Evolutionary conservation across 2,113 vertebrate genomes (phyloP), one percentile per base, ranked within the genome.

Genomic region (Tinamus guttatus): DNA sequence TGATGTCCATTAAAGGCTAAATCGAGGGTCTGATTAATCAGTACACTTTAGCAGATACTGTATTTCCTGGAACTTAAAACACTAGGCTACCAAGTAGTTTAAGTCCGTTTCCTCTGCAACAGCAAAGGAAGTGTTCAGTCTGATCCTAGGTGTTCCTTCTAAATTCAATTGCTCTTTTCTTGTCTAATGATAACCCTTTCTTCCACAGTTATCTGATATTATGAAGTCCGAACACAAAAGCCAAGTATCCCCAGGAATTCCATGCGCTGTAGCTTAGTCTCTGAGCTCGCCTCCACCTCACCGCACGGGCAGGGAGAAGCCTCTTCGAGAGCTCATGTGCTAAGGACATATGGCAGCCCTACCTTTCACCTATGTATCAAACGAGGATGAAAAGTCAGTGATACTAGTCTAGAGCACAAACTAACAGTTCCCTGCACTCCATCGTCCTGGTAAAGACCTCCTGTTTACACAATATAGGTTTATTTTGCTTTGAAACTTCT

Each of bases 121-220:
- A 56, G 19, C 19, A 54, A 92, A 73, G 40, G 25, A 54, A 34
- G 36, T 36, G 6, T 81, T 90, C n/a, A 45, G 51, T 52, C n/a
- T 68, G 45, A 70, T 88, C 28, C n/a, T 17, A 36, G 58, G 27
- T 43, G 71, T 89, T 63, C 64, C 90, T 85, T 82, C 77, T 87
- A 68, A 86, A 71, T 77, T 76, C 70, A 16, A 90, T 65, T 85
- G 52, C 18, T 87, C 28, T 64, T 91, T 90, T 90, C 73, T 89
- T 90, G 74, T 21, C 32, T 68, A 92, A 79, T 0, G 4, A 90
- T 81, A 87, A 88, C 88, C 79, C 25, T 86, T 90, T 94, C 83
- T 58, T 90, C 83, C 21, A 13, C 88, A 84, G 90, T 92, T 83
- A 90, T 60, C 65, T 71, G 85, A 89, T 90, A 60, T 78, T 81